A percentile compares a stretch with the other conserved stretches of the same genome.
Evolutionary conservation across 2,888 invertebrate genomes (phyloP).

Genomic region (Pogonocherus hispidulus): DNA sequence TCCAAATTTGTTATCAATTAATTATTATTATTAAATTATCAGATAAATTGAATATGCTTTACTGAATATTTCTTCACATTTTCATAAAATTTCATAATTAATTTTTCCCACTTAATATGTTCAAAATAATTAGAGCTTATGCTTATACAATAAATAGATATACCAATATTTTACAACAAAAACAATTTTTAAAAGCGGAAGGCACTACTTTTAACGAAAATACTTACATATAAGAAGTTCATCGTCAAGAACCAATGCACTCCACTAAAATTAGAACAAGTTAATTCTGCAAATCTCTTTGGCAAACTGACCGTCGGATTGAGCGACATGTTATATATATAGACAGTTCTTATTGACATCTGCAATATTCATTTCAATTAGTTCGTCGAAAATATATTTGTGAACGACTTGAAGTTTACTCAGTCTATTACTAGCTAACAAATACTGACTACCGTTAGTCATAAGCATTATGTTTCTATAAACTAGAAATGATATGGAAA

Average conservation of each 20-base stretch:
- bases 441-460: background rate
- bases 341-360: background rate
- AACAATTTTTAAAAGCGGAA: no score
- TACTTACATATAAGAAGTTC: background rate
- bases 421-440: background rate
- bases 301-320: background rate
- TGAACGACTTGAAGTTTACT: background rate
- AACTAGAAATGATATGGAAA: background rate
- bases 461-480: background rate
- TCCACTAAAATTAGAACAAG: background rate
- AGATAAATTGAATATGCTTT: no score
- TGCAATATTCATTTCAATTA: conserved; percentile 2
- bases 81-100: no score
- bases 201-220: no score
- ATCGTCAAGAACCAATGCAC: background rate
- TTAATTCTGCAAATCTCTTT: background rate
- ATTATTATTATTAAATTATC: no score
- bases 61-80: no score
- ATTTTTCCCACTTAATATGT: no score
- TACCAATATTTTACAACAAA: no score
- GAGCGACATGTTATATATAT: background rate
- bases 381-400: background rate
- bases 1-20: no score
- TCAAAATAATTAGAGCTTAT: no score
- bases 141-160: no score